Evolutionary conservation across 1,140 invertebrate species (phyloP), one percentile per base, ranked within the genome.

Genomic region (Copidosoma floridanum): DNA sequence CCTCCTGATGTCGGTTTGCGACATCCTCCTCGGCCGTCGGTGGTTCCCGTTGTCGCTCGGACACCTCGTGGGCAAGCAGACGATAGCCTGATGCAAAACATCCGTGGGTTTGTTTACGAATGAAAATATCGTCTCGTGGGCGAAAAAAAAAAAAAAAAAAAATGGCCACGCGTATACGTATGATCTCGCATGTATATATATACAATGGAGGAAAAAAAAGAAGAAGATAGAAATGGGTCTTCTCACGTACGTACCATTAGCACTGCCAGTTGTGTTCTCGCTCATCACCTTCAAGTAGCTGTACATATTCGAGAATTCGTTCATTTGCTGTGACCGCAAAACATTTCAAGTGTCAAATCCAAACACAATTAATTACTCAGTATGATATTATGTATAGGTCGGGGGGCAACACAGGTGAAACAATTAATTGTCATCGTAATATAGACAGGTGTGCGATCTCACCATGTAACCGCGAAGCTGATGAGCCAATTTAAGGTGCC

Each of bases 221-320:
- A n/a, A n/a, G n/a, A n/a, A n/a, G n/a, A n/a, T n/a, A n/a, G n/a
- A n/a, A n/a, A n/a, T n/a, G n/a, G n/a, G n/a, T n/a, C n/a, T 6
- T 29, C 52, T 56, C 16, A 14, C n/a, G n/a, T n/a, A n/a, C n/a
- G n/a, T n/a, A 61, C 59, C 44, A 24, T 56, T 61, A 14, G 37
- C 46, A 16, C n/a, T 56, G 12, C 29, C 47, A 24, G 51, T 57
- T 1, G 60, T 38, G 23, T 44, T 62, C 63, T 88, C 85, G 26
- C 85, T 87, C 74, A 91, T 87, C 57, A 89, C 89, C 77, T 91
- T 92, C 65, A 92, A 83, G 74, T 90, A 91, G 69, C 87, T 88
- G 70, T 92, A 92, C 83, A 91, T 89, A 71, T 87, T 91, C 23
- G 88, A 88, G 65, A 91, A 87, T 73, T 93, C 89, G 73, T 90